These are phyloP conservation scores for Erannis defoliaria DNA, from an alignment of 2,888 invertebrate species.

Conservation along the genomic window DNA sequence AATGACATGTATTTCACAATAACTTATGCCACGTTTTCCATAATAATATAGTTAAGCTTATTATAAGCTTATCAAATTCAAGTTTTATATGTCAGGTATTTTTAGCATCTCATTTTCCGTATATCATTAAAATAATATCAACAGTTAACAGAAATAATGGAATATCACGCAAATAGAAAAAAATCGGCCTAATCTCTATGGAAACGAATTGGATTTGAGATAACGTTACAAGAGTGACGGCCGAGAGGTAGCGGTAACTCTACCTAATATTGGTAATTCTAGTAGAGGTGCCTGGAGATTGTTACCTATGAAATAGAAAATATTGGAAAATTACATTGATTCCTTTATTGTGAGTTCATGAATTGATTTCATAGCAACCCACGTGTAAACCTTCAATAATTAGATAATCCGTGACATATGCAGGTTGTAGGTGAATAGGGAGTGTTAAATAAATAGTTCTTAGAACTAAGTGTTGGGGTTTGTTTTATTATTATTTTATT, in stretches of 20 bases:
- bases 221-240: slow-evolving; percentile 12
- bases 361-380: too few species aligned
- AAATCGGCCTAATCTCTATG: neutral
- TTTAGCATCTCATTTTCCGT: neutral
- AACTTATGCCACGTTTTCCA: too few species aligned
- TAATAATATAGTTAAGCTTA: too few species aligned
- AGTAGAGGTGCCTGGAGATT: neutral
- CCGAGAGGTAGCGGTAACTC: neutral
- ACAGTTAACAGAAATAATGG: neutral
- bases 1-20: too few species aligned
- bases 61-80: too few species aligned
- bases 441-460: too few species aligned
- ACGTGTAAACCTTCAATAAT: too few species aligned
- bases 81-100: neutral
- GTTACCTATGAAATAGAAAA: neutral
- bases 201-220: slow-evolving; percentile 18
- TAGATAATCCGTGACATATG: too few species aligned
- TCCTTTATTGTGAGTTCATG: neutral
- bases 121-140: neutral
- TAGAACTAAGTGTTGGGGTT: too few species aligned
- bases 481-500: too few species aligned
- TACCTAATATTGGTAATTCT: slow-evolving; percentile 5
- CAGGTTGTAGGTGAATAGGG: too few species aligned
- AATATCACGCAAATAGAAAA: neutral
- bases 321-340: neutral